Evolutionary conservation across 2,113 vertebrate species (phyloP).

Genomic region (Apteryx owenii): DNA sequence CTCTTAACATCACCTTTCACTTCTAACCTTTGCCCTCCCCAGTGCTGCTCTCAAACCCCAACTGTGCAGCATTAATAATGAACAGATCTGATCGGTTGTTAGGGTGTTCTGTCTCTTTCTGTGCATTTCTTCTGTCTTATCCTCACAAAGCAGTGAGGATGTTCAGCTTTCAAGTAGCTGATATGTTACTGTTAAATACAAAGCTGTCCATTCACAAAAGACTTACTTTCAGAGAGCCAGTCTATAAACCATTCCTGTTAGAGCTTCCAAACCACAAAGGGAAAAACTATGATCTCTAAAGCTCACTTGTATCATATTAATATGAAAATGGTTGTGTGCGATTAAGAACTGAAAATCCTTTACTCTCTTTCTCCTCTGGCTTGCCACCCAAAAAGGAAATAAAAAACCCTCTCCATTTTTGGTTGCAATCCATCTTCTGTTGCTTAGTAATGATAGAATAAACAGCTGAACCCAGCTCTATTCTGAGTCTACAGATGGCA

Average conservation of each 20-base stretch:
- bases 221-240: constrained; percentile 9
- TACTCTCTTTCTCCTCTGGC: neutral
- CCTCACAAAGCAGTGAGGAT: neutral
- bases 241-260: constrained; percentile 1
- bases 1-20: neutral
- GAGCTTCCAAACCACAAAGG: constrained; percentile 11
- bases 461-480: neutral
- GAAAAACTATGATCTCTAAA: constrained; percentile 13
- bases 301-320: constrained; percentile 12
- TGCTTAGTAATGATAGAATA: constrained; percentile 10
- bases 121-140: neutral
- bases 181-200: neutral
- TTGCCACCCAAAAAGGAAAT: neutral
- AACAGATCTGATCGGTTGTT: neutral
- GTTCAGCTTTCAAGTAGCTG: neutral
- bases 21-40: neutral
- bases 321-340: constrained; percentile 7
- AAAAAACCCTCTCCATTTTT: neutral
- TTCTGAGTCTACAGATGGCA: neutral
- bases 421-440: neutral
- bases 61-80: neutral
- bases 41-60: neutral
- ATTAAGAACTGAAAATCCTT: neutral
- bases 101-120: neutral
- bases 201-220: neutral